A percentile compares a stretch with the other conserved stretches of the same genome.
phyloP scores from a whole-genome alignment of 2,888 invertebrate species.

The Heliconius sara region DNA sequence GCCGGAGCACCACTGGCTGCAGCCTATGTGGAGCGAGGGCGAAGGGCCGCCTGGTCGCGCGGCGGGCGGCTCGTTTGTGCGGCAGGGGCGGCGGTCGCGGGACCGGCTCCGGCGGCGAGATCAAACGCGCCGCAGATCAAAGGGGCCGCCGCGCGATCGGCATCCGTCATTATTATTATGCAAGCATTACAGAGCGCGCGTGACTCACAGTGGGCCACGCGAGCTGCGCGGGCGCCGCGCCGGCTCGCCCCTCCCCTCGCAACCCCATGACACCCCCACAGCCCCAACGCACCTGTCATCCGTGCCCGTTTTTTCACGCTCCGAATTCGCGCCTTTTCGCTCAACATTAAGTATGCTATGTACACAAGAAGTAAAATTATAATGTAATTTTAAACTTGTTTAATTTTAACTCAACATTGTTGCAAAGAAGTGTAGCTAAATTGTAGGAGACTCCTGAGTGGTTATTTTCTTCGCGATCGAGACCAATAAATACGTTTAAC shows the following conservation, averaged over 20 bases:
- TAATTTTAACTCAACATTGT: constrained; percentile 54
- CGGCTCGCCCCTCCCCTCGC: constrained; percentile 56
- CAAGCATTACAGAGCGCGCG: constrained; percentile 84
- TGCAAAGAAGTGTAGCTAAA: constrained; percentile 32
- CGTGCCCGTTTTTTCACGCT: constrained; percentile 19
- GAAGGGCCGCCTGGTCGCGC: constrained; percentile 77
- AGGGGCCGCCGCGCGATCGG: constrained; percentile 84
- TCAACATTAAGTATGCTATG: constrained; percentile 59
- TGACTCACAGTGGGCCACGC: constrained; percentile 83
- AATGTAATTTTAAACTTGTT: constrained; percentile 62
- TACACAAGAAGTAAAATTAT: constrained; percentile 56
- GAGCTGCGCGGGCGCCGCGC: constrained; percentile 78
- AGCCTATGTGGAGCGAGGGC: constrained; percentile 82
- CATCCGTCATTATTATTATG: constrained; percentile 85
- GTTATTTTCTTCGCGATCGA: background rate
- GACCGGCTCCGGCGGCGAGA: constrained; percentile 81
- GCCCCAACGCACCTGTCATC: constrained; percentile 47
- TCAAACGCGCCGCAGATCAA: constrained; percentile 82
- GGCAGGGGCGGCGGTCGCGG: constrained; percentile 79
- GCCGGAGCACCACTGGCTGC: constrained; percentile 74
- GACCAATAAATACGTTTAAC: background rate
- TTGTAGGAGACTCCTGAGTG: constrained; percentile 32
- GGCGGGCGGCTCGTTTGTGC: constrained; percentile 81
- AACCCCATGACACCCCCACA: constrained; percentile 54
- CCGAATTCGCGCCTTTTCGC: constrained; percentile 48